Base-by-base conservation (phyloP, 2,797 vertebrate genomes). In the Gambusia yucatana region DNA sequence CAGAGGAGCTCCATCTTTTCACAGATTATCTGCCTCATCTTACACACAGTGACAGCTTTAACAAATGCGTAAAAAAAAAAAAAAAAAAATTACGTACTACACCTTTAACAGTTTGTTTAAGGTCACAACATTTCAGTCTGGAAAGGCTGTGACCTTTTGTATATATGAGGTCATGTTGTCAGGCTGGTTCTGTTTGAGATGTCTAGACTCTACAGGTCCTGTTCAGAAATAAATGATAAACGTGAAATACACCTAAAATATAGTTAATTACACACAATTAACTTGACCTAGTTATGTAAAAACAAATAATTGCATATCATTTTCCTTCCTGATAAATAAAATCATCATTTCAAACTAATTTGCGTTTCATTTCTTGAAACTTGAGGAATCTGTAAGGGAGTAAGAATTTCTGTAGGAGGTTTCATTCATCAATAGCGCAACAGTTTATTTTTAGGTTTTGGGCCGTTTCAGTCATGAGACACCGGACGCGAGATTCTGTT, bases 391-490 rank as follows among this genome's bases (percentile, higher is more conserved):
- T 22, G 16, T 36, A 36, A 36, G 3, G 16, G 61, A 36, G 33
- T 36, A 36, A 36, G 72, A 65, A 86, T 88, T 82, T 77, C 13
- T 78, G 77, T 61, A 82, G 84, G 87, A 87, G 82, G 77, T 50
- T 57, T 82, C 36, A 57, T 65, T 76, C 67, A 79, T 73, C 52
- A 79, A 30, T 46, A 17, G 52, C 46, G 75, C 55, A 11, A 73
- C 50, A 43, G 78, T 48, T 88, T 89, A 33, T 67, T 81, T 87
- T 63, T 77, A 80, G 74, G 55, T 44, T 86, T 83, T 72, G 83
- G 75, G 83, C 67, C 65, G 75, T 88, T 77, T 86, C 73, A 65
- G 75, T 89, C 71, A 82, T 85, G 86, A 87, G 86, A 86, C 65
- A 20, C n/a, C 76, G 65, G 70, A 83, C 85, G 80, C 67, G 83